Evolutionary conservation across 2,797 vertebrate species (phyloP), one percentile per base, ranked within the genome.

Genomic region (Alosa sapidissima): DNA sequence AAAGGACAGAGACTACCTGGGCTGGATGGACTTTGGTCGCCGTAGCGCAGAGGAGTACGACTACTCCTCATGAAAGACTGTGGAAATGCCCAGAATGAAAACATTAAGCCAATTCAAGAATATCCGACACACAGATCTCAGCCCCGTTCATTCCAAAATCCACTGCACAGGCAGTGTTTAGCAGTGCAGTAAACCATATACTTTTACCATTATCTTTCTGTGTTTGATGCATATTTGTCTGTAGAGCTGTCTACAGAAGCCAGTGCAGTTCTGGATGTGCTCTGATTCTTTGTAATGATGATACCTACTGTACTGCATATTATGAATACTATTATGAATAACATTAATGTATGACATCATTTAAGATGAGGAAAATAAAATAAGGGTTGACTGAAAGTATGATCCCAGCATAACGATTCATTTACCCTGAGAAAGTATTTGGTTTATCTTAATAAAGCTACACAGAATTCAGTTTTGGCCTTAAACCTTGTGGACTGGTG

Each of bases 21-120:
- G 98, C 84, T 99, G 98, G 98, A 99, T 99, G 97, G 98, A 99
- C 92, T 99, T 99, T 68, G 98, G 98, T 49, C 97, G 97, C 13
- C 97, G 97, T 88, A 99, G 97, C 13, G 96, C 97, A 16, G 98
- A 99, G 91, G 98, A 99, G 88, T 98, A 98, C 0, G 97, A 99
- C 54, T 98, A 99, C 84, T 95, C 96, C 82, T 98, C 97, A 51
- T 98, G 96, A 95, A 47, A 47, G 72, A 78, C 72, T 45, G 36
- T 78, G 72, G 16, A 47, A 14, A 72, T 72, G 11, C 9, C 10
- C n/a, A 36, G 14, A 13, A 14, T 2, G 33, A 36, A 72, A 62
- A 1, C 7, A 24, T 1, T 21, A 24, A 6, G 8, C n/a, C n/a
- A 24, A 3, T 58, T 33, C 24, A 11, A 72, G 33, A 36, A 72